These are phyloP conservation scores for Petrocephalus schoutedeni DNA, from an alignment of 2,797 vertebrate species.

Conservation along the genomic window DNA sequence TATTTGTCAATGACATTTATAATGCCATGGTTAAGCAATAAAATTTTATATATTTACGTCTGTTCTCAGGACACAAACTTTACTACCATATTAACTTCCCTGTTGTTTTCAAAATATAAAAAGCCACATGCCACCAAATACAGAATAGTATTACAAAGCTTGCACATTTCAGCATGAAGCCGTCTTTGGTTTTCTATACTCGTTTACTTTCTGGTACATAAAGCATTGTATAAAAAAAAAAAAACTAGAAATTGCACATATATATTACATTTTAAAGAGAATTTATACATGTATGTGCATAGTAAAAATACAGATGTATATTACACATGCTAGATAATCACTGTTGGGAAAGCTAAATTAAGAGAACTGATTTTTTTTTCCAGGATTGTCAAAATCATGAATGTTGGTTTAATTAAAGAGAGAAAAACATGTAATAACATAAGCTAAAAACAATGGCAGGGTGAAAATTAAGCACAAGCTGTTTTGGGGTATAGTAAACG, in stretches of 20 bases:
- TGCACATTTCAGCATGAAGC: constrained; percentile 41
- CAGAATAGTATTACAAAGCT: constrained; percentile 39
- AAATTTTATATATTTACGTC: background rate
- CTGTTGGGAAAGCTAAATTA: constrained; percentile 38
- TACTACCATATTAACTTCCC: constrained; percentile 20
- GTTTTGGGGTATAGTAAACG: background rate
- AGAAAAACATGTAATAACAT: background rate
- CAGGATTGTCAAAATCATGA: background rate
- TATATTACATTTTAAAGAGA: constrained; percentile 47
- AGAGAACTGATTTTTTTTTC: constrained; percentile 19
- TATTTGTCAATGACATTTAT: background rate
- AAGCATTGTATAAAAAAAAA: constrained; percentile 33
- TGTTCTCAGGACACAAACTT: constrained; percentile 23
- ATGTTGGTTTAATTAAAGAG: background rate
- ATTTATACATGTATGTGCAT: constrained; percentile 58
- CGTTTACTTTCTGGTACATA: constrained; percentile 44
- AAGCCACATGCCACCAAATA: constrained; percentile 41
- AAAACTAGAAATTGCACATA: constrained; percentile 62
- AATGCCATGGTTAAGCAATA: background rate
- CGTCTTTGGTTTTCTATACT: constrained; percentile 64
- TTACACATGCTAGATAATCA: constrained; percentile 39
- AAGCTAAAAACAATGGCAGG: background rate
- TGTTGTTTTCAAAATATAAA: constrained; percentile 28
- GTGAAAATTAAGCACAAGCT: background rate
- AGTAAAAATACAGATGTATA: constrained; percentile 49